These are phyloP conservation scores for Dascillus cervinus DNA, from an alignment of 2,888 invertebrate genomes.

Conservation along the genomic window DNA sequence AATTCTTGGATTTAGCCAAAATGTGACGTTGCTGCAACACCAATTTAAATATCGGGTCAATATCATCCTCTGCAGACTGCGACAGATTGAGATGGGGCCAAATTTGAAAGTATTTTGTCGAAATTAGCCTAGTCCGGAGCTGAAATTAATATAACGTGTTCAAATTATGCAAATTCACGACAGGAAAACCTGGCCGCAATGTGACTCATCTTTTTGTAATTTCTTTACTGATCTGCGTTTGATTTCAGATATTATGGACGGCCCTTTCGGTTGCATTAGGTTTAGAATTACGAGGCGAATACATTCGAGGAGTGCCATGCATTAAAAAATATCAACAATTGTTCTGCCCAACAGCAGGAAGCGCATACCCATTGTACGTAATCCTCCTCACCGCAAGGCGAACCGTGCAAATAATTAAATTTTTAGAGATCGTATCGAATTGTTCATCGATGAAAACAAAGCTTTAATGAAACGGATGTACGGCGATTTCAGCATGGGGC, in stretches of 20 bases:
- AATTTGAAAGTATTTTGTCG: no score
- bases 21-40: no score
- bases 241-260: slow-evolving; percentile 79
- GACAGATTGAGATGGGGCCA: no score
- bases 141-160: no score
- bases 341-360: slow-evolving; percentile 87
- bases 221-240: not conserved
- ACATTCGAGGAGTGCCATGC: slow-evolving; percentile 83
- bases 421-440: slow-evolving; percentile 80
- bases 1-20: no score
- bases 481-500: slow-evolving; percentile 71
- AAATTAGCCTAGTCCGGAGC: no score
- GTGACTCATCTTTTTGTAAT: no score
- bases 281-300: slow-evolving; percentile 78
- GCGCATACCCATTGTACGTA: slow-evolving; percentile 83
- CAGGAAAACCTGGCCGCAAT: no score
- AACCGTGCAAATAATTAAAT: not conserved
- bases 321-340: slow-evolving; percentile 84
- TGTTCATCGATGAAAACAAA: slow-evolving; percentile 91
- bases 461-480: slow-evolving; percentile 91
- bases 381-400: not conserved
- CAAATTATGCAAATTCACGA: no score
- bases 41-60: no score
- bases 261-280: slow-evolving; percentile 81
- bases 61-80: no score